phyloP scores from a whole-genome alignment of 2,888 invertebrate genomes.

The Netelia inedita region DNA sequence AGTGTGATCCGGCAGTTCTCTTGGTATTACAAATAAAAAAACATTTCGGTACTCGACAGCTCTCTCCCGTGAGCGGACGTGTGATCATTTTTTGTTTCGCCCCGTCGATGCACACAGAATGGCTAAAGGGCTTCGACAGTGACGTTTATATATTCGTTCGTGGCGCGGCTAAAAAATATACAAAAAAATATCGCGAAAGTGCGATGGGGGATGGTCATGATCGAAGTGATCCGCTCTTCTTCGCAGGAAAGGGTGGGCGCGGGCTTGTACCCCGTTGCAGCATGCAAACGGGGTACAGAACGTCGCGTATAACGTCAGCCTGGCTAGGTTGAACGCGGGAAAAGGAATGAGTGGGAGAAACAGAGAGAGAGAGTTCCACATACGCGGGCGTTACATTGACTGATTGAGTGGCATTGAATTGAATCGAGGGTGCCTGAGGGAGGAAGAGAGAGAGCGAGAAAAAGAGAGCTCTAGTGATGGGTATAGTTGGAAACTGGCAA shows the following conservation, averaged over 20 bases:
- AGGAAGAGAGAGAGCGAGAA: slow-evolving; percentile 25
- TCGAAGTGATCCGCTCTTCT: slow-evolving; percentile 49
- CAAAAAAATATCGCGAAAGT: slow-evolving; percentile 48
- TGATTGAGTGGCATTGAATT: slow-evolving; percentile 85
- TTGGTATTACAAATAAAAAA: slow-evolving; percentile 19
- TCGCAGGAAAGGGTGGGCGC: background rate
- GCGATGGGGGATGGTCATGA: slow-evolving; percentile 50
- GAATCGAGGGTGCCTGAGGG: slow-evolving; percentile 79
- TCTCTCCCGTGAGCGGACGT: slow-evolving; percentile 28
- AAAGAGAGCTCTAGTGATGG: slow-evolving; percentile 48
- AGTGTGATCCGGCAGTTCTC: background rate
- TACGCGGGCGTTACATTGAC: slow-evolving; percentile 83
- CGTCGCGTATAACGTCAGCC: slow-evolving; percentile 50
- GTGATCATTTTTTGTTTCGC: slow-evolving; percentile 60
- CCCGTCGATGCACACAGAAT: slow-evolving; percentile 56
- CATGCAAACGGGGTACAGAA: slow-evolving; percentile 53
- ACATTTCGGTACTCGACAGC: slow-evolving; percentile 30
- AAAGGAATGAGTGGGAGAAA: background rate
- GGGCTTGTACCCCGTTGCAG: background rate
- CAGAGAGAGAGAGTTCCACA: slow-evolving; percentile 71
- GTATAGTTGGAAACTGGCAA: slow-evolving; percentile 76
- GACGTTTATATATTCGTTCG: slow-evolving; percentile 8
- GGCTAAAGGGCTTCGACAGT: slow-evolving; percentile 50
- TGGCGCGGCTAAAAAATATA: slow-evolving; percentile 16
- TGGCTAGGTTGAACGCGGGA: slow-evolving; percentile 18